phyloP scores from a whole-genome alignment of 1,140 invertebrate genomes.

The Drosophila neocordata region DNA sequence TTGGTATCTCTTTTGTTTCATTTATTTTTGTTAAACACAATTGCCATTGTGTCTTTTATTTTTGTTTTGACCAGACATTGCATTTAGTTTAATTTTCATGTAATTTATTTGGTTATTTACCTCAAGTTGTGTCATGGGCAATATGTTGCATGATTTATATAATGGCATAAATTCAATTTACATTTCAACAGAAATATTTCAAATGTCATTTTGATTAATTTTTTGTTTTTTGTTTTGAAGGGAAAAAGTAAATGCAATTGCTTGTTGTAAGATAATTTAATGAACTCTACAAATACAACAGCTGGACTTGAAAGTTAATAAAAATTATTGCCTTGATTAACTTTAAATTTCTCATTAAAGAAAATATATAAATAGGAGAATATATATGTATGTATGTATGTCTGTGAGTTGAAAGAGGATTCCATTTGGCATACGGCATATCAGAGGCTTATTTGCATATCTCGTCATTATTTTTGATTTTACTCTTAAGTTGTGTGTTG shows the following conservation, averaged over 20 bases:
- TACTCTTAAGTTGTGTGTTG: conserved; percentile 5
- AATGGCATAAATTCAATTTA: conserved; percentile 10
- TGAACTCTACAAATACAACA: conserved; percentile 2
- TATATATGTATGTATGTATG: neutral
- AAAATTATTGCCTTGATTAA: conserved; percentile 1
- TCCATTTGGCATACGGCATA: neutral
- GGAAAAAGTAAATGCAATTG: neutral
- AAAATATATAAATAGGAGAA: neutral
- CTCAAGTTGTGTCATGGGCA: conserved; percentile 5
- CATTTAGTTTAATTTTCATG: conserved; percentile 8
- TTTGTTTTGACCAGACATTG: neutral
- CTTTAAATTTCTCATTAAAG: conserved; percentile 3
- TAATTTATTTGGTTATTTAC: conserved; percentile 1
- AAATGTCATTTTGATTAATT: too few species aligned
- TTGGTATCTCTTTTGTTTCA: neutral
- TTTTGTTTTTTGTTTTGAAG: too few species aligned
- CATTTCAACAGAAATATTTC: neutral
- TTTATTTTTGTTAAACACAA: conserved; percentile 4
- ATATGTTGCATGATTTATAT: conserved; percentile 21
- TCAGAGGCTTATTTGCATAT: conserved; percentile 4
- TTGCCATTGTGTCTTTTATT: neutral
- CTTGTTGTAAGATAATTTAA: neutral
- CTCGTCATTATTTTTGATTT: conserved; percentile 15
- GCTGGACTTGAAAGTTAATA: neutral
- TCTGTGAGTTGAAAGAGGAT: neutral